Percentiles rank a stretch among this genome's conserved stretches.
Evolutionary conservation across 53 echinoderm and acorn worm genomes (phyloP).

Genomic region (Echinometra lucunter): DNA sequence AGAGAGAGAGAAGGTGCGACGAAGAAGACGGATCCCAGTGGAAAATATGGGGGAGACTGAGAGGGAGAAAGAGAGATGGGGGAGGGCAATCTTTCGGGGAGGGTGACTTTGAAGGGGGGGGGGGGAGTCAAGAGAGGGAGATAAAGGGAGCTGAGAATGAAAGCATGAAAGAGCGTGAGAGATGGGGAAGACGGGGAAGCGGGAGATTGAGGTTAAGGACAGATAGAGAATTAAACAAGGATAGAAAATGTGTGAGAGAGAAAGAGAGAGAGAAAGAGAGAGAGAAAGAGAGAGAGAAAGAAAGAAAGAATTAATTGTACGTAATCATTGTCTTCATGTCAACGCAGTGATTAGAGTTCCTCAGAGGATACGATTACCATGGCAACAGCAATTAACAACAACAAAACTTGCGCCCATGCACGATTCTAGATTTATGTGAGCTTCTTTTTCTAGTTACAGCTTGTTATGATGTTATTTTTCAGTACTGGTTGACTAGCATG

Average conservation of each 20-base stretch:
- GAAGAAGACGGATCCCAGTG: no score
- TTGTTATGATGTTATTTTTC: background rate
- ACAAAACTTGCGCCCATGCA: background rate
- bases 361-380: background rate
- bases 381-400: background rate
- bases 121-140: background rate
- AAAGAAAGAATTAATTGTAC: background rate
- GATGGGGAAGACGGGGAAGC: no score
- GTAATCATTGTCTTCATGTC: background rate
- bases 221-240: background rate
- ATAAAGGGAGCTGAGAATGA: background rate
- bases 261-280: background rate
- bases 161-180: background rate
- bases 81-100: no score
- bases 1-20: background rate
- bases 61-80: background rate
- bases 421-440: background rate
- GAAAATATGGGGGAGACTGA: background rate
- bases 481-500: background rate
- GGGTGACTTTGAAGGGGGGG: no score
- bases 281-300: background rate
- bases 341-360: background rate
- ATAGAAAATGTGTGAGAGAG: background rate
- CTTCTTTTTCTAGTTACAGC: background rate
- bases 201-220: background rate